phyloP scores from a whole-genome alignment of 2,113 vertebrate species.

The Empidonax alnorum region DNA sequence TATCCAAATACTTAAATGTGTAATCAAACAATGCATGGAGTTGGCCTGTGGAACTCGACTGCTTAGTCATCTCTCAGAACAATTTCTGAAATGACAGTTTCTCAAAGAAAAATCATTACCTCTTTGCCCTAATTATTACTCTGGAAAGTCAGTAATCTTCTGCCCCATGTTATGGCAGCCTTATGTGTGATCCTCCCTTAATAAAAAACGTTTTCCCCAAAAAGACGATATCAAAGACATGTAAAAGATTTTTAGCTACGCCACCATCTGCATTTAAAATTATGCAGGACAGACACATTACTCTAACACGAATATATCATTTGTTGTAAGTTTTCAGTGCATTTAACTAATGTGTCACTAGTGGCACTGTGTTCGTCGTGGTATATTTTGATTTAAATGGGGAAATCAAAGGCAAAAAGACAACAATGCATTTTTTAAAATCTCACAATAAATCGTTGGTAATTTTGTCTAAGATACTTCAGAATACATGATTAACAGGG shows the following conservation, averaged over 20 bases:
- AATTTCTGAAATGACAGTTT: neutral
- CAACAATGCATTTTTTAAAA: neutral
- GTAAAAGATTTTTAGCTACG: neutral
- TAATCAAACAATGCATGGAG: neutral
- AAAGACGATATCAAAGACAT: neutral
- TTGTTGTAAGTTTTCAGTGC: neutral
- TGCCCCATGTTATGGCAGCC: neutral
- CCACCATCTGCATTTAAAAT: neutral
- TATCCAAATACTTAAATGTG: neutral
- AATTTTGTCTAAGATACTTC: neutral
- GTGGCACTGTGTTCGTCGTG: neutral
- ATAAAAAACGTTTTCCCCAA: neutral
- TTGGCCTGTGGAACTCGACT: neutral
- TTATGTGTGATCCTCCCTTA: neutral
- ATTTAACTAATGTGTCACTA: neutral
- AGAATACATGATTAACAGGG: neutral
- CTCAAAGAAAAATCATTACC: neutral
- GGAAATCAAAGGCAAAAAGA: neutral
- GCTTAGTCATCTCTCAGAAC: neutral
- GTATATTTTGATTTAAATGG: neutral
- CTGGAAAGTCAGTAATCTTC: neutral
- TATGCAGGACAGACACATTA: neutral
- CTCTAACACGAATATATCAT: neutral
- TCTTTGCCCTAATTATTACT: neutral
- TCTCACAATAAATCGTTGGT: neutral